Evolutionary conservation across 2,113 vertebrate genomes (phyloP).

Genomic region (Charadrius vociferus): DNA sequence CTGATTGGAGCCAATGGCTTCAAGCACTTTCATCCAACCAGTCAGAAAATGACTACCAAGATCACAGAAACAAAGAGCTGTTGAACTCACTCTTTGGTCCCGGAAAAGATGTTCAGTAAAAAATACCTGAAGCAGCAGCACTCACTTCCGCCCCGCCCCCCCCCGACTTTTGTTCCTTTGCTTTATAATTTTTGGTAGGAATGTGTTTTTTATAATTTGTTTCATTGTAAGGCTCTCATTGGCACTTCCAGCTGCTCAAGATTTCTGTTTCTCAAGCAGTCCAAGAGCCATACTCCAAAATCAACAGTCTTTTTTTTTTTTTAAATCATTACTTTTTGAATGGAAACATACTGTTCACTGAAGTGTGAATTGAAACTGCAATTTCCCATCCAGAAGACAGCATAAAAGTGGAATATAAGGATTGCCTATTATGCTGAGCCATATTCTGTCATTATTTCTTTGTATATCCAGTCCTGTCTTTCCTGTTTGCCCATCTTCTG

Average conservation of each 20-base stretch:
- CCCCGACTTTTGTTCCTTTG: neutral
- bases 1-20: neutral
- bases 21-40: neutral
- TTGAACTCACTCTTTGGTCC: neutral
- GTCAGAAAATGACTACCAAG: slow-evolving; percentile 25
- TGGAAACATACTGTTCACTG: neutral
- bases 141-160: no score
- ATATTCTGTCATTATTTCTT: neutral
- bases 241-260: neutral
- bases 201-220: rapidly evolving
- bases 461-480: neutral
- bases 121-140: neutral
- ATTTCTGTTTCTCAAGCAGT: neutral
- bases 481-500: neutral
- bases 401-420: neutral
- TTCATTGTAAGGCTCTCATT: neutral
- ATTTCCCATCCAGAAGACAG: neutral
- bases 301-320: neutral
- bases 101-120: neutral
- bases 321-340: neutral
- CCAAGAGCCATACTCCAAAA: neutral
- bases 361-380: no score
- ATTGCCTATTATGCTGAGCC: neutral
- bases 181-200: neutral
- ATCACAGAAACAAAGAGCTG: neutral